Evolutionary conservation across 1,140 invertebrate genomes (phyloP).

Genomic region (Neelides sp.): DNA sequence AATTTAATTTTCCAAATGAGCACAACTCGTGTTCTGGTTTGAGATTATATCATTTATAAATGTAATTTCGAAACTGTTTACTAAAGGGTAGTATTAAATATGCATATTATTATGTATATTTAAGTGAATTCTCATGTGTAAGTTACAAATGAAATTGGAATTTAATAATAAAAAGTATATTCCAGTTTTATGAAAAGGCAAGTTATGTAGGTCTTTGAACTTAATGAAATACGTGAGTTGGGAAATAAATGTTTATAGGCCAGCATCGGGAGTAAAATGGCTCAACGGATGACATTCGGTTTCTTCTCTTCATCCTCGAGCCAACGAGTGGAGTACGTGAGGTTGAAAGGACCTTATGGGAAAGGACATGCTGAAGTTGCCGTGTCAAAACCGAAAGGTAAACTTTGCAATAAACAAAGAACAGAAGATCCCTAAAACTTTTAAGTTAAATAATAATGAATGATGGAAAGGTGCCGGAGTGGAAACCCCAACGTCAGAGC

Average conservation of each 20-base stretch:
- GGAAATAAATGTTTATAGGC: constrained; percentile 63
- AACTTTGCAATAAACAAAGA: neutral
- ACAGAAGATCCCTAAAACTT: neutral
- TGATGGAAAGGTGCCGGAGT: constrained; percentile 53
- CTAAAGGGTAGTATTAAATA: too few species aligned
- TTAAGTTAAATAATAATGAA: neutral
- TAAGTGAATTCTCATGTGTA: too few species aligned
- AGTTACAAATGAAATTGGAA: too few species aligned
- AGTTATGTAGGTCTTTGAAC: too few species aligned
- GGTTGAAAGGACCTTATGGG: constrained; percentile 90
- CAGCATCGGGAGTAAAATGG: constrained; percentile 83
- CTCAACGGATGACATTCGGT: constrained; percentile 89
- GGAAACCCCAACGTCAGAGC: constrained; percentile 89
- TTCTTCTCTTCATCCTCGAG: constrained; percentile 59
- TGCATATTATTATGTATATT: too few species aligned
- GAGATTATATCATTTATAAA: too few species aligned
- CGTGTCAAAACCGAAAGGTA: constrained; percentile 72
- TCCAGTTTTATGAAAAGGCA: too few species aligned
- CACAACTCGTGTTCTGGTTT: too few species aligned
- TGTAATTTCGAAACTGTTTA: too few species aligned
- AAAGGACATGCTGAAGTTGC: constrained; percentile 98
- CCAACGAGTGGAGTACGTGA: constrained; percentile 88
- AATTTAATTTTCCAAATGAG: too few species aligned
- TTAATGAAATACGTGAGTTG: too few species aligned
- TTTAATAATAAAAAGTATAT: too few species aligned